Conservation (phyloP, 2,797 vertebrate species). For the Sarcoramphus papa region DNA sequence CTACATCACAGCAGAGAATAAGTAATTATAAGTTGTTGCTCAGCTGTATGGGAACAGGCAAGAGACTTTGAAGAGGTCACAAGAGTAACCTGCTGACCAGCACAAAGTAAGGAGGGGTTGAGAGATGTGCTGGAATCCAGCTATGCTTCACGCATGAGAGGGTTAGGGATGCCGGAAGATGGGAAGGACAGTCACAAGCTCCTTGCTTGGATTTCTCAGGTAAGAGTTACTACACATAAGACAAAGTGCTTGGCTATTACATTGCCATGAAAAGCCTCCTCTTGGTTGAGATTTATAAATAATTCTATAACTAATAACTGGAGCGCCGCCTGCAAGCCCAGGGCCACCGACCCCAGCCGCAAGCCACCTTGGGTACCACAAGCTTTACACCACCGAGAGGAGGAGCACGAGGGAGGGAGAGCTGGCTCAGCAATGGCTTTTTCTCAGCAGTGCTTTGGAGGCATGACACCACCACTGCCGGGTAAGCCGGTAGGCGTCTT, state of each 20-base stretch:
- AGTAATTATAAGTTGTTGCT: neutral
- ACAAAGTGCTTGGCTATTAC: neutral
- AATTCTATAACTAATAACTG: neutral
- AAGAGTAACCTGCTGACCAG: neutral
- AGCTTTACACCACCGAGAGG: accelerated
- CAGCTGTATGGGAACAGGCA: neutral
- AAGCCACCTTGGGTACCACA: neutral
- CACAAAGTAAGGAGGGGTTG: neutral
- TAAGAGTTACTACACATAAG: neutral
- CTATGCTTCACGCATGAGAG: neutral
- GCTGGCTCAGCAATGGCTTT: neutral
- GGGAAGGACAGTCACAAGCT: neutral
- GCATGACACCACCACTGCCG: accelerated
- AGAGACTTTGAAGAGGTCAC: neutral
- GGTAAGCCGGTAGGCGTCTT: neutral
- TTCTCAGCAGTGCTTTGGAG: neutral
- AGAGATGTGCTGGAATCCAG: neutral
- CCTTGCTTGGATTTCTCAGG: neutral
- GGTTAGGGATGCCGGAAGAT: neutral
- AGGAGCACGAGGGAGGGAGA: neutral
- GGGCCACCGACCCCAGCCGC: accelerated
- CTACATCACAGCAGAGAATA: neutral
- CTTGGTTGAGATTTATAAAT: neutral
- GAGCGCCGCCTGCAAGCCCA: neutral
- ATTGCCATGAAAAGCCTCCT: neutral